Conservation (phyloP, 2,888 invertebrate species). For the Pterostichus niger region DNA sequence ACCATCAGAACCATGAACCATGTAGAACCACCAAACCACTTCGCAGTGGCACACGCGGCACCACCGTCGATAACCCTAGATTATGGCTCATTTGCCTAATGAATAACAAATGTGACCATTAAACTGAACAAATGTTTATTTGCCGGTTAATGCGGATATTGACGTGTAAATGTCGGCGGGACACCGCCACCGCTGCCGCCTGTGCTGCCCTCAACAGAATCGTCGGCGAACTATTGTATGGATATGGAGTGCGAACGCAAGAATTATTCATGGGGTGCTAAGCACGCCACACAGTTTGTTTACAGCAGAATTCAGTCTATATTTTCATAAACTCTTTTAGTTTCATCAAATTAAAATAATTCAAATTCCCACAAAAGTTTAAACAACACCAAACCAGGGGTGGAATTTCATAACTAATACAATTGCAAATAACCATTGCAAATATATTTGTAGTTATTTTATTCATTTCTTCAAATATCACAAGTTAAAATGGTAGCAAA, state of each 20-base stretch:
- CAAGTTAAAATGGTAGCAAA: too few relatives aligned
- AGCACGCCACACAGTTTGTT: conserved; percentile 11
- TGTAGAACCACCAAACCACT: conserved; percentile 6
- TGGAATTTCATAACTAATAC: too few relatives aligned
- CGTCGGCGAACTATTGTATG: neutral
- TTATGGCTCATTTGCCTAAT: conserved; percentile 68
- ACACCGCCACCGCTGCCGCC: neutral
- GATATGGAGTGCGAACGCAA: conserved; percentile 9
- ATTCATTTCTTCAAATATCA: too few relatives aligned
- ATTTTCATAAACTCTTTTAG: neutral
- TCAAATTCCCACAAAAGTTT: too few relatives aligned
- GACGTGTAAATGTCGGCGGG: conserved; percentile 66
- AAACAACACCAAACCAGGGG: too few relatives aligned
- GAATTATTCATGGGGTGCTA: conserved; percentile 36
- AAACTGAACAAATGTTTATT: conserved; percentile 68
- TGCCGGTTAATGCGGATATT: conserved; percentile 66
- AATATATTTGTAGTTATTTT: too few relatives aligned
- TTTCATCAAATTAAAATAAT: too few relatives aligned
- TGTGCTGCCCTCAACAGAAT: neutral
- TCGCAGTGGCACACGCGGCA: conserved; percentile 14
- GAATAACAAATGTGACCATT: conserved; percentile 68
- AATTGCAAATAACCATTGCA: too few relatives aligned
- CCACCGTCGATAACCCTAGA: conserved; percentile 63
- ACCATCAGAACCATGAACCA: conserved; percentile 14
- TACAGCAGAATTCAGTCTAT: neutral